Evolutionary conservation across 1,140 invertebrate genomes (phyloP).

Genomic region (Delia radicum): DNA sequence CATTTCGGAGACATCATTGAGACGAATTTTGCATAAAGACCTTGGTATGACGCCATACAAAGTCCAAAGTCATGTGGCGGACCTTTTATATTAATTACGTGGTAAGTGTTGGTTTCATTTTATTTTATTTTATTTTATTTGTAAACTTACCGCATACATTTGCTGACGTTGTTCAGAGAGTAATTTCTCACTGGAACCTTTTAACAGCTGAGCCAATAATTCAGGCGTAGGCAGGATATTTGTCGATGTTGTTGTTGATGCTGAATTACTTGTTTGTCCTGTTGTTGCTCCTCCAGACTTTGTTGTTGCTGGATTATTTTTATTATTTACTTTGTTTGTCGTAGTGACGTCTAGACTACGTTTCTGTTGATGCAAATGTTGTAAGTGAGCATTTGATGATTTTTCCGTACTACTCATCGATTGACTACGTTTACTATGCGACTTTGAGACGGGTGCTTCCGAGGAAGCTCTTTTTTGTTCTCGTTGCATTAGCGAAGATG

Average conservation of each 20-base stretch:
- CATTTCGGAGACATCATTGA: no score
- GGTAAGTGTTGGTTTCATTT: no score
- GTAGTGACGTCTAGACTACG: conserved; percentile 36
- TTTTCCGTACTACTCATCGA: conserved; percentile 42
- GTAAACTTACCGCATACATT: conserved; percentile 48
- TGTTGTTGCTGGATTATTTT: background rate
- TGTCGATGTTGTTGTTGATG: conserved; percentile 4
- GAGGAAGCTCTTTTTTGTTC: conserved; percentile 49
- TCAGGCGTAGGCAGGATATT: conserved; percentile 66
- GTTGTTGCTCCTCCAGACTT: conserved; percentile 1
- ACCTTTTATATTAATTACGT: no score
- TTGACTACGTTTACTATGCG: conserved; percentile 45
- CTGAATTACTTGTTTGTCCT: conserved; percentile 33
- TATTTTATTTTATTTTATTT: no score
- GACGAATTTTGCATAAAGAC: no score
- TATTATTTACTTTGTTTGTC: conserved; percentile 12
- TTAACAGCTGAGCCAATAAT: conserved; percentile 70
- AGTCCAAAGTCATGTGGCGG: no score
- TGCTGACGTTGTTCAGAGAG: conserved; percentile 58
- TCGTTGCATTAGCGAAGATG: background rate
- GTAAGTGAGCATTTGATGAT: conserved; percentile 32
- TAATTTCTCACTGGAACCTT: conserved; percentile 73
- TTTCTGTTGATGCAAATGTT: conserved; percentile 41
- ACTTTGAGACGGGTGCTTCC: conserved; percentile 40
- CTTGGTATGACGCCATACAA: no score